A percentile compares a stretch with the other conserved stretches of the same genome.
These are phyloP conservation scores for Vanacampus margaritifer DNA, from an alignment of 2,113 vertebrate genomes.

Conservation along the genomic window DNA sequence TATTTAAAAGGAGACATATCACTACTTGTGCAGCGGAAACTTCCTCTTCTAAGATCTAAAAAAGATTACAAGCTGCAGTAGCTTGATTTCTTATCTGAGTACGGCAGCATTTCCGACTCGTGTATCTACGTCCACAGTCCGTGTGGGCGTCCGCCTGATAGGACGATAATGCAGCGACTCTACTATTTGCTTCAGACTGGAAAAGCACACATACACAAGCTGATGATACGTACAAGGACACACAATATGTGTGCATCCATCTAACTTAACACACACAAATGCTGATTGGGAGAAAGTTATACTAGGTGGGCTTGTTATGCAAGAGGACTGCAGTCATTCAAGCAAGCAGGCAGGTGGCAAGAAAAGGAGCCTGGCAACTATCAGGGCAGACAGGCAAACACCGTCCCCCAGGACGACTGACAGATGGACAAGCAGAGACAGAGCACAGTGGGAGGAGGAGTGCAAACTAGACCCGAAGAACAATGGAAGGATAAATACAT, in stretches of 20 bases:
- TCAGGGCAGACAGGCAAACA: conserved; percentile 42
- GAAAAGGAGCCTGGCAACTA: conserved; percentile 42
- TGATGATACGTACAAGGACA: conserved; percentile 4
- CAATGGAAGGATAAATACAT: conserved; percentile 12
- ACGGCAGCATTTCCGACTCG: conserved; percentile 37
- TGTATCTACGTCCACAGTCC: conserved; percentile 38
- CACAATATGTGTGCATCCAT: conserved; percentile 16
- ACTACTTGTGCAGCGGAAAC: conserved; percentile 1
- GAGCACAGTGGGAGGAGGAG: conserved; percentile 25
- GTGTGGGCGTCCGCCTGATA: conserved; percentile 48
- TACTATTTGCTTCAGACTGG: conserved; percentile 33
- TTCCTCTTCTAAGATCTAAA: conserved; percentile 12
- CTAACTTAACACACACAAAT: conserved; percentile 5
- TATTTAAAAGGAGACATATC: neutral
- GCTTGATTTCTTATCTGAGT: conserved; percentile 36
- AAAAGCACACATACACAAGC: conserved; percentile 32
- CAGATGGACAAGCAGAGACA: conserved; percentile 47
- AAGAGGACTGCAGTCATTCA: conserved; percentile 54
- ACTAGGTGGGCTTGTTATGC: conserved; percentile 48
- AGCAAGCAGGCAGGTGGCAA: conserved; percentile 51
- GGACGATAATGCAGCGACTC: conserved; percentile 34
- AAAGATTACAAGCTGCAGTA: conserved; percentile 13
- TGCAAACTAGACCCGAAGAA: conserved; percentile 31
- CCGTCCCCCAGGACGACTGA: conserved; percentile 41
- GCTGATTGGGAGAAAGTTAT: conserved; percentile 12